A percentile compares a stretch with the other conserved stretches of the same genome.
Evolutionary conservation across 2,797 vertebrate species (phyloP).

Genomic region (Danio aesculapii): DNA sequence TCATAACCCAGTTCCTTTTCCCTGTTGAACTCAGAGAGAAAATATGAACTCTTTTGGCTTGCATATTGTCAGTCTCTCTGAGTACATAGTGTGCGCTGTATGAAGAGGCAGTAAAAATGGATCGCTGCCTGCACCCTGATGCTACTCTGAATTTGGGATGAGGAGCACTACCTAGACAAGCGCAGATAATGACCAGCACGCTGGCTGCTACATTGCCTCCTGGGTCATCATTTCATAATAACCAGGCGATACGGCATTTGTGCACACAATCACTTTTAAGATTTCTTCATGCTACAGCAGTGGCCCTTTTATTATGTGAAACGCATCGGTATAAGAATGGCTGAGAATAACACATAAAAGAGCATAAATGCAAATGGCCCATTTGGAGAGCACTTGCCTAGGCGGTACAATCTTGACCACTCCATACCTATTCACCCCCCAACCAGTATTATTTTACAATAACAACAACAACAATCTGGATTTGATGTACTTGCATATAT

Average conservation of each 20-base stretch:
- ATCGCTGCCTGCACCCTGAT: constrained; percentile 43
- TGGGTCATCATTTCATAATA: constrained; percentile 2
- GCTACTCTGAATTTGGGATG: constrained; percentile 52
- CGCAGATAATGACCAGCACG: constrained; percentile 11
- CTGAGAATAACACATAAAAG: background rate
- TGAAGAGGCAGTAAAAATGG: constrained; percentile 57
- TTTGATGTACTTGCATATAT: too few relatives aligned
- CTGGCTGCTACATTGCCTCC: constrained; percentile 13
- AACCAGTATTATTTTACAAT: too few relatives aligned
- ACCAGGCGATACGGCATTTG: constrained; percentile 3
- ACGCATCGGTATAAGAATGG: background rate
- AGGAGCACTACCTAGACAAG: constrained; percentile 29
- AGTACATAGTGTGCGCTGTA: constrained; percentile 43
- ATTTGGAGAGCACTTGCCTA: background rate
- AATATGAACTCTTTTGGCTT: constrained; percentile 51
- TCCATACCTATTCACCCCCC: background rate
- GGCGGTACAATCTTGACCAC: background rate
- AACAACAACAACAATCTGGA: too few relatives aligned
- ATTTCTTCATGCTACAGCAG: background rate
- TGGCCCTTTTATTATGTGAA: constrained; percentile 1
- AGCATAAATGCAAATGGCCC: background rate
- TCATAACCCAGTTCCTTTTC: constrained; percentile 60
- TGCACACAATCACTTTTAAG: constrained; percentile 13
- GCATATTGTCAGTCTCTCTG: constrained; percentile 32
- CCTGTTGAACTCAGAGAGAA: constrained; percentile 46